Conservation (phyloP, 2,888 invertebrate genomes). For the Blera fallax region DNA sequence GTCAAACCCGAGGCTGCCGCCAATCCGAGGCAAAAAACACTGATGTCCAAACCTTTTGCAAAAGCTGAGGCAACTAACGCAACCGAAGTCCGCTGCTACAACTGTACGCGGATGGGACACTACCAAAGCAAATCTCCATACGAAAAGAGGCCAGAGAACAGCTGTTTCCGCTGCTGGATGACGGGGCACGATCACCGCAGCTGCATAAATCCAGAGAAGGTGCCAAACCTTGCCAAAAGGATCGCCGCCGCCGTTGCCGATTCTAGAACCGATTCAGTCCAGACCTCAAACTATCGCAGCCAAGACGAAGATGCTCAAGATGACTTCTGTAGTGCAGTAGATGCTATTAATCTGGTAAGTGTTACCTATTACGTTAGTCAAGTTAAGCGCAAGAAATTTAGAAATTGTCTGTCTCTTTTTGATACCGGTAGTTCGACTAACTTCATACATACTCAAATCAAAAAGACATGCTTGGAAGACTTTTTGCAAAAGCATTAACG, state of each 20-base stretch:
- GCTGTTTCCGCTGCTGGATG: constrained; percentile 4
- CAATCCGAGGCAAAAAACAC: not conserved
- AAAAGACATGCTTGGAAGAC: no score
- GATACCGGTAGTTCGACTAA: constrained; percentile 30
- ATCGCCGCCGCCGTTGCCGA: no score
- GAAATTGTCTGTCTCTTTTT: constrained; percentile 18
- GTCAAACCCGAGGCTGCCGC: not conserved
- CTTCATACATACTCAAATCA: no score
- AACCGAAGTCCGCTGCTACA: constrained; percentile 27
- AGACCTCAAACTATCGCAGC: no score
- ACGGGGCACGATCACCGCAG: not conserved
- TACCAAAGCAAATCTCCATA: constrained; percentile 25
- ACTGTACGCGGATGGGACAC: constrained; percentile 19
- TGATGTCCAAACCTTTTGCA: not conserved
- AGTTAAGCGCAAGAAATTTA: constrained; percentile 9
- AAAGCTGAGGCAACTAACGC: constrained; percentile 1
- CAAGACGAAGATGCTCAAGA: no score
- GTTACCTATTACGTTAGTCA: constrained; percentile 2
- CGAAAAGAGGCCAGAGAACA: constrained; percentile 20
- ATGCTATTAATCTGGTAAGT: constrained; percentile 8
- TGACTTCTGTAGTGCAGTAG: not conserved
- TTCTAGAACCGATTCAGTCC: no score
- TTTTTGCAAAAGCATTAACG: no score
- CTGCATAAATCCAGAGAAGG: constrained; percentile 8
- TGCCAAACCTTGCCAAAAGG: not conserved